Base-by-base conservation (phyloP, 2,113 vertebrate species). In the Nestor notabilis region DNA sequence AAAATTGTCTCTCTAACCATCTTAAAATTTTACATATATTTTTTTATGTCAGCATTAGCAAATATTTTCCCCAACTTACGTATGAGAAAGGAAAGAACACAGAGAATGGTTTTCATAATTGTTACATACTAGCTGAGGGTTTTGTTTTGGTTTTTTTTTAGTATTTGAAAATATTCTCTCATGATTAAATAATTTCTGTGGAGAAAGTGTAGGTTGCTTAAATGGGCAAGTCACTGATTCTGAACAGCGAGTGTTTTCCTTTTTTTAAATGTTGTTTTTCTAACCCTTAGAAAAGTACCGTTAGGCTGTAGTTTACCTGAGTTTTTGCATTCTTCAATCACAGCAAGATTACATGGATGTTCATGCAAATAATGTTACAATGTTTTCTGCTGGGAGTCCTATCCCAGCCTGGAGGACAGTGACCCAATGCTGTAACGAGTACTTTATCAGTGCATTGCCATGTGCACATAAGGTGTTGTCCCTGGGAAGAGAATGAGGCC, bases 401-500 rank as follows among this genome's bases (percentile, higher is more conserved):
- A 52, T 56, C 13, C 29, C 29, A 61, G 7, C 21, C 46, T 71
- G 46, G 21, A 76, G 43, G 47, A 77, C 37, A 52, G 17, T 68
- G 33, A 68, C 14, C 3, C 21, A 44, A 12, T 1, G 1, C 25
- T 55, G 28, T 39, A 55, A 66, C 0, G 3, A 46, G 11, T 55
- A 35, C 10, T 46, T 55, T 35, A 27, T 19, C 25, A 47, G 8
- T 55, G 13, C 18, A 21, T 31, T 55, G 41, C 16, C 9, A 25
- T 21, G 17, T 44, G 44, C 28, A 55, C 20, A 58, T n/a, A 60
- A 27, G 35, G 20, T 35, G 44, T 23, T 78, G 46, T 55, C 20
- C 13, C 44, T 70, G 16, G 8, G 56, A 28, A 70, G 33, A 65
- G 17, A 60, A 50, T 0, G 7, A 76, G 37, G 9, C 47, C 31